A percentile compares a stretch with the other conserved stretches of the same genome.
Conservation (phyloP, 2,797 vertebrate species). For the Hapalemur alaotrensis region DNA sequence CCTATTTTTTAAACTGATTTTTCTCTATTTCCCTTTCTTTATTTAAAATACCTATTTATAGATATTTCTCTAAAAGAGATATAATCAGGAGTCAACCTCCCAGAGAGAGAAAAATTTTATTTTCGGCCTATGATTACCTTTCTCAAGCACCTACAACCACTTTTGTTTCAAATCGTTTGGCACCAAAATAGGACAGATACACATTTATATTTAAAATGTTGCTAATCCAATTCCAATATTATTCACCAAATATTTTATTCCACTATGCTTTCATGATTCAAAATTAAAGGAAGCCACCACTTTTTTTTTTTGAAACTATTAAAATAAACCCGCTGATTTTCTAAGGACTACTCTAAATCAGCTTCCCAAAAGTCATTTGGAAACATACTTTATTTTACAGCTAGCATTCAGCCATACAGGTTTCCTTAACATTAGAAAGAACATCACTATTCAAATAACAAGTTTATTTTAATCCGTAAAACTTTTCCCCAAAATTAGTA, state of each 20-base stretch:
- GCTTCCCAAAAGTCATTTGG: neutral
- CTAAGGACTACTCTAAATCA: neutral
- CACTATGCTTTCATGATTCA: neutral
- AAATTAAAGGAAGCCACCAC: neutral
- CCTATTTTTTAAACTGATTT: neutral
- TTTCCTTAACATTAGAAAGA: neutral
- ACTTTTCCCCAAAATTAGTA: neutral
- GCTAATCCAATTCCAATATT: neutral
- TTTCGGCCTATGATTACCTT: neutral
- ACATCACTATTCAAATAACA: neutral
- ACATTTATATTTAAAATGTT: neutral
- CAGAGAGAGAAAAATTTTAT: slow-evolving; percentile 12
- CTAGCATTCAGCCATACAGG: neutral
- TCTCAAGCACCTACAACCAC: neutral
- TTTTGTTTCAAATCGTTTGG: slow-evolving; percentile 25
- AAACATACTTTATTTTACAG: neutral
- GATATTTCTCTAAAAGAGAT: neutral
- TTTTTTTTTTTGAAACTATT: neutral
- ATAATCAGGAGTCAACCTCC: neutral
- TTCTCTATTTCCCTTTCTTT: neutral
- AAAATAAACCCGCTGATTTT: slow-evolving; percentile 25
- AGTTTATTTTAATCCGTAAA: slow-evolving; percentile 24
- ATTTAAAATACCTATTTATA: neutral
- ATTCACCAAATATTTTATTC: neutral
- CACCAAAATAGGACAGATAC: neutral